These are phyloP conservation scores for Xylophagus ater DNA, from an alignment of 2,888 invertebrate species.

Conservation along the genomic window DNA sequence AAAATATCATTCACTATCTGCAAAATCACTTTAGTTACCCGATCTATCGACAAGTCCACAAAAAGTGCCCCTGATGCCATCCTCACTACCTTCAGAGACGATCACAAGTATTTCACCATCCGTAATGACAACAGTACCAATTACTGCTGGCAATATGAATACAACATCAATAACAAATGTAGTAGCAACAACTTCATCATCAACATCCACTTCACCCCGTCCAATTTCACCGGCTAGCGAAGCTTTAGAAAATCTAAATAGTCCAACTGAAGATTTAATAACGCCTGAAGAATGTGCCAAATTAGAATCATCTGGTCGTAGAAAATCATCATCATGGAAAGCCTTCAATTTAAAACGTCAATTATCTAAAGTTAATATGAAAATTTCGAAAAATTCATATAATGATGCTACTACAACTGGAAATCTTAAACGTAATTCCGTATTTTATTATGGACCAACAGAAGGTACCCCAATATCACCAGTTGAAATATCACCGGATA, in stretches of 20 bases:
- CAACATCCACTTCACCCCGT: constrained; percentile 38
- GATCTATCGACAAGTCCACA: constrained; percentile 26
- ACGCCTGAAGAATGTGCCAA: constrained; percentile 30
- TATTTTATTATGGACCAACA: constrained; percentile 39
- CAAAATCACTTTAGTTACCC: constrained; percentile 23
- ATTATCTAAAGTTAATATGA: constrained; percentile 66
- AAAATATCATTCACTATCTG: not conserved
- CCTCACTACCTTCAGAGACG: constrained; percentile 21
- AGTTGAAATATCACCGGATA: constrained; percentile 28
- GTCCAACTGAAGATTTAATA: constrained; percentile 22
- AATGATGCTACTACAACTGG: constrained; percentile 35
- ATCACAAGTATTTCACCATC: constrained; percentile 17
- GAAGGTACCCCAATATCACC: constrained; percentile 29
- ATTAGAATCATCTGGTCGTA: constrained; percentile 40
- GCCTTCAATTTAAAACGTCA: constrained; percentile 71
- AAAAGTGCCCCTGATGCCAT: constrained; percentile 21
- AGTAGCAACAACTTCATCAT: constrained; percentile 30
- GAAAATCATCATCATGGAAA: constrained; percentile 61
- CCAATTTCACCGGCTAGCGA: constrained; percentile 42
- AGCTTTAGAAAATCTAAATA: constrained; percentile 31
- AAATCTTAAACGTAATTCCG: constrained; percentile 36
- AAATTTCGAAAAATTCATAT: constrained; percentile 50
- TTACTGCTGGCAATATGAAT: constrained; percentile 11
- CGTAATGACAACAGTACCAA: constrained; percentile 30
- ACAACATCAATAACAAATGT: constrained; percentile 28